phyloP scores from a whole-genome alignment of 2,113 vertebrate genomes.

The Marmota monax region DNA sequence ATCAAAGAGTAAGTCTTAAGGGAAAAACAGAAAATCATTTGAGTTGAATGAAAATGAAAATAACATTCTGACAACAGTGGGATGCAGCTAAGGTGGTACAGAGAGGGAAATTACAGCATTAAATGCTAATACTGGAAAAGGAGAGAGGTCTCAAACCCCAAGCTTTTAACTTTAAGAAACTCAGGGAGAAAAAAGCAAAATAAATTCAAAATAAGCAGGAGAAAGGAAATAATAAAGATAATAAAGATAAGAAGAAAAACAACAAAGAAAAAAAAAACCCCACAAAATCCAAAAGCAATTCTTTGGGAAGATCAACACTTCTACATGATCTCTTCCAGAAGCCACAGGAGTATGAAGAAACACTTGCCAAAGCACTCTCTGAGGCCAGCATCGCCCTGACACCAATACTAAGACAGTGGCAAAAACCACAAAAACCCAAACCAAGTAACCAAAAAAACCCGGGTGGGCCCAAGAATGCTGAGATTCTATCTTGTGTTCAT shows the following conservation, averaged over 20 bases:
- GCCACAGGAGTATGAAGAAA: background rate
- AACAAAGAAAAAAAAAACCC: background rate
- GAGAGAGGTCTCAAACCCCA: background rate
- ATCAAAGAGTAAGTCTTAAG: background rate
- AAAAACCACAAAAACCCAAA: background rate
- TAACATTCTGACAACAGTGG: background rate
- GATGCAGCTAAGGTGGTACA: background rate
- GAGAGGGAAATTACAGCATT: background rate
- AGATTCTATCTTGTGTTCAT: background rate
- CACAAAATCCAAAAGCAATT: background rate
- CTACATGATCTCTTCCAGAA: background rate
- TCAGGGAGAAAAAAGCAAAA: too few species aligned
- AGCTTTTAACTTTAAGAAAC: background rate
- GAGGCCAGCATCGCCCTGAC: background rate
- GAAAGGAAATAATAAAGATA: background rate
- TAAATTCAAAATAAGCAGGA: background rate
- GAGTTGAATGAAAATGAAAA: constrained; percentile 31
- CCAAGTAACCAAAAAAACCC: background rate
- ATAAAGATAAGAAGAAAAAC: background rate
- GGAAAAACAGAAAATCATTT: background rate
- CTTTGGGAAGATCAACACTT: background rate
- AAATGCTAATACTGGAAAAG: background rate
- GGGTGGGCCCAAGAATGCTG: background rate
- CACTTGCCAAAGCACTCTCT: too few species aligned
- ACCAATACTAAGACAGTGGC: background rate